phyloP scores from a whole-genome alignment of 2,888 invertebrate species.

The Cremastobaeus sp. region DNA sequence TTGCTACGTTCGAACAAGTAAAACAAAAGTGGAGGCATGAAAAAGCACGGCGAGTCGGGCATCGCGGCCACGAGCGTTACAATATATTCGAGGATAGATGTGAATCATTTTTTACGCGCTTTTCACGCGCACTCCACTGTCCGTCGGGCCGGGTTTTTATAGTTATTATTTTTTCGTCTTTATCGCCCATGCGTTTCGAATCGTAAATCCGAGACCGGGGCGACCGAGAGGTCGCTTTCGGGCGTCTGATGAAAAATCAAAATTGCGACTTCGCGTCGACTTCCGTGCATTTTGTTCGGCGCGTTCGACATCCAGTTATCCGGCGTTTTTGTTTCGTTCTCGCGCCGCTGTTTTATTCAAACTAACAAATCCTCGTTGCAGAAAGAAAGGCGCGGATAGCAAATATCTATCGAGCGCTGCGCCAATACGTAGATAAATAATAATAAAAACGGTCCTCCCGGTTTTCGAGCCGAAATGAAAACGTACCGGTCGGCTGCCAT shows the following conservation, averaged over 20 bases:
- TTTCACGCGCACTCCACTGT: constrained; percentile 60
- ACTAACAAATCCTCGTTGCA: constrained; percentile 53
- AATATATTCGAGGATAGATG: constrained; percentile 62
- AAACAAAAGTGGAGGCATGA: constrained; percentile 60
- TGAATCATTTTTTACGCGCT: constrained; percentile 65
- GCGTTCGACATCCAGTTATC: constrained; percentile 19
- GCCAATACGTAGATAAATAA: constrained; percentile 60
- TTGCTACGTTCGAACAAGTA: constrained; percentile 54
- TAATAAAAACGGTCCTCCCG: constrained; percentile 60
- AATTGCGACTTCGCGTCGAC: constrained; percentile 37
- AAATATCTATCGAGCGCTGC: constrained; percentile 54
- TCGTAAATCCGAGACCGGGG: constrained; percentile 69
- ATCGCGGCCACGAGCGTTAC: constrained; percentile 57
- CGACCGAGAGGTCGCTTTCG: constrained; percentile 48
- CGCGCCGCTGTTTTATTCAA: constrained; percentile 32
- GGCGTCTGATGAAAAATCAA: constrained; percentile 23
- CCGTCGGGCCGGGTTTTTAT: constrained; percentile 65
- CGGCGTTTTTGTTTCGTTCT: not conserved
- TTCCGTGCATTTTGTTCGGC: constrained; percentile 19
- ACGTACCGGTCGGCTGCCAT: constrained; percentile 70
- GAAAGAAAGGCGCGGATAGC: constrained; percentile 50
- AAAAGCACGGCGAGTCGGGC: constrained; percentile 56
- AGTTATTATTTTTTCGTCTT: constrained; percentile 73
- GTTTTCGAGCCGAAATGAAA: constrained; percentile 70
- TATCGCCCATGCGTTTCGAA: constrained; percentile 67